A percentile compares a stretch with the other conserved stretches of the same genome.
Conservation (phyloP, 2,888 invertebrate genomes). For the Kryphioiulus occultus region DNA sequence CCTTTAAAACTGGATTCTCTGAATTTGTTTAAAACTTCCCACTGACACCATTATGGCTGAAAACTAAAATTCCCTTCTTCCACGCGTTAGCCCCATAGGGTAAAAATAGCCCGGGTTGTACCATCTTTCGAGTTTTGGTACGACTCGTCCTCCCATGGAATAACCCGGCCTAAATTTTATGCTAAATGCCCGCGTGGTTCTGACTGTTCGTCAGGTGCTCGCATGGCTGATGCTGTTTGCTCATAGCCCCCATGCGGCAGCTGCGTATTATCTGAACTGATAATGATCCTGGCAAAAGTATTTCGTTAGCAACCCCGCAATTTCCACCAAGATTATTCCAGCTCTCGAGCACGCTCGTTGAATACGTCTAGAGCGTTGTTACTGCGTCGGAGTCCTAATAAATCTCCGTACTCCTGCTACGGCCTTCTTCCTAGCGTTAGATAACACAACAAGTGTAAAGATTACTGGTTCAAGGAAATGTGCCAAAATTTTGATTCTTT, state of each 20-base stretch:
- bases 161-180: neutral
- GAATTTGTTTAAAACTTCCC: neutral
- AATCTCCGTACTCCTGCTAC: neutral
- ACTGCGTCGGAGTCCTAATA: too few relatives aligned
- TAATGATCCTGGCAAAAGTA: neutral
- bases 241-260: neutral
- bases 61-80: neutral
- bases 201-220: neutral
- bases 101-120: neutral
- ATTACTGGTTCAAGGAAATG: conserved; percentile 22
- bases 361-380: neutral
- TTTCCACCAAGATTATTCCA: neutral
- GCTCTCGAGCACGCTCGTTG: neutral
- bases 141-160: neutral
- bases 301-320: neutral
- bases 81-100: neutral
- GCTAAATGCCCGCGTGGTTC: neutral
- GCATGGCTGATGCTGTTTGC: neutral
- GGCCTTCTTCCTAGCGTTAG: neutral
- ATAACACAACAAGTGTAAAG: conserved; percentile 31
- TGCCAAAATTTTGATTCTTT: neutral
- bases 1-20: neutral
- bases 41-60: neutral
- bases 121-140: conserved; percentile 11
- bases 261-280: neutral